Evolutionary conservation across 2,888 invertebrate genomes (phyloP).

Genomic region (Deilephila porcellus): DNA sequence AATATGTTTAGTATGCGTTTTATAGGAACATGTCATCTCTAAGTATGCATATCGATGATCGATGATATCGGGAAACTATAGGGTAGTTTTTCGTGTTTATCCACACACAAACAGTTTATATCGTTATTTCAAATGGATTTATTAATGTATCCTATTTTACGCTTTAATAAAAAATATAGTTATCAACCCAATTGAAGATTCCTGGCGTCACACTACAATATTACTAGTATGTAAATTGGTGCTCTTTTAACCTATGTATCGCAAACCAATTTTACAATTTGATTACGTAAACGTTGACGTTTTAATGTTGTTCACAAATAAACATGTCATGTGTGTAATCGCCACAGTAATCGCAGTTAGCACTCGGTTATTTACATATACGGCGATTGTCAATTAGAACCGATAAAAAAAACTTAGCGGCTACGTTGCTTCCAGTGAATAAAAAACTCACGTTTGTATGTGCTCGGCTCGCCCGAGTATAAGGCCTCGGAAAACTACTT

Average conservation of each 20-base stretch:
- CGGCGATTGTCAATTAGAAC: constrained; percentile 1
- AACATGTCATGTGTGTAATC: background rate
- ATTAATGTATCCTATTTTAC: too few species aligned
- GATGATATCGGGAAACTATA: too few species aligned
- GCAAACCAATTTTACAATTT: background rate
- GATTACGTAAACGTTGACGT: constrained; percentile 6
- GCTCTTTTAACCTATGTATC: background rate
- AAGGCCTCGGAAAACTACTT: background rate
- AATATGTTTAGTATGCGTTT: too few species aligned
- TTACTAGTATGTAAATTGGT: background rate
- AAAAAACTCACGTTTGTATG: background rate
- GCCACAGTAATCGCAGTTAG: too few species aligned
- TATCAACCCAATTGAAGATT: too few species aligned
- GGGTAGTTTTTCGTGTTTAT: too few species aligned
- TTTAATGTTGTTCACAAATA: constrained; percentile 3
- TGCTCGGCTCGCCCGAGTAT: background rate
- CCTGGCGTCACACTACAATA: background rate
- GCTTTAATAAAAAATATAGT: too few species aligned
- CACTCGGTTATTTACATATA: constrained; percentile 14
- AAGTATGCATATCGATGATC: too few species aligned
- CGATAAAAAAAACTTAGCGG: background rate
- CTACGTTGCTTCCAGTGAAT: background rate
- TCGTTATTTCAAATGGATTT: too few species aligned
- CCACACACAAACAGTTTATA: too few species aligned
- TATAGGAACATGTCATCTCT: too few species aligned